phyloP scores from a whole-genome alignment of 2,113 vertebrate genomes.

The Osmerus mordax region DNA sequence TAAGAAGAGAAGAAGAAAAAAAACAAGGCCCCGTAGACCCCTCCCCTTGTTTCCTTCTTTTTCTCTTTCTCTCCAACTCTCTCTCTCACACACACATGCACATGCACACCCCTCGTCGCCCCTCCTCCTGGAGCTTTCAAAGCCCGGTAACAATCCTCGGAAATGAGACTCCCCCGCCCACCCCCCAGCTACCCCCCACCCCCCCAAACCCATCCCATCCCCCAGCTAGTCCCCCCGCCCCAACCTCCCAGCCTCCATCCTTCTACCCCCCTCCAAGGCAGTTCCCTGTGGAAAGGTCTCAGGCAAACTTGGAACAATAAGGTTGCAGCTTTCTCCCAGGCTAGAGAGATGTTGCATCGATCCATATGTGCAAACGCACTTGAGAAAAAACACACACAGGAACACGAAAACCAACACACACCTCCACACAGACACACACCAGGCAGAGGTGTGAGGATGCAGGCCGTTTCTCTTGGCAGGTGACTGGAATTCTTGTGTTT shows the following conservation, averaged over 20 bases:
- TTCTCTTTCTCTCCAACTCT: slow-evolving; percentile 12
- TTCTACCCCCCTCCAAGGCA: slow-evolving; percentile 15
- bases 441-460: slow-evolving; percentile 33
- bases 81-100: slow-evolving; percentile 1
- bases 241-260: not conserved
- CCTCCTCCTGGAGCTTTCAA: slow-evolving; percentile 44
- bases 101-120: slow-evolving; percentile 13
- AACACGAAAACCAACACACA: slow-evolving; percentile 11
- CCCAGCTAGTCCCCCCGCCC: slow-evolving; percentile 16
- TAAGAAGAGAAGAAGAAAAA: no score
- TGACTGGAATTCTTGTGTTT: slow-evolving; percentile 31
- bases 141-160: slow-evolving; percentile 66
- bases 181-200: slow-evolving; percentile 12
- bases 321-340: slow-evolving; percentile 12
- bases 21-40: not conserved
- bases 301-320: slow-evolving; percentile 40
- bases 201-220: slow-evolving; percentile 21
- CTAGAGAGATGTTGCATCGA: slow-evolving; percentile 1
- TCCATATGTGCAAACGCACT: not conserved
- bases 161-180: slow-evolving; percentile 51
- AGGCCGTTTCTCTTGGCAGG: slow-evolving; percentile 55
- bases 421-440: slow-evolving; percentile 11
- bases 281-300: slow-evolving; percentile 40
- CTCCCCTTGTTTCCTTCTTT: slow-evolving; percentile 14
- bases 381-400: slow-evolving; percentile 7